These are phyloP conservation scores for Ornithoptera priamus DNA, from an alignment of 2,888 invertebrate genomes.

Conservation along the genomic window DNA sequence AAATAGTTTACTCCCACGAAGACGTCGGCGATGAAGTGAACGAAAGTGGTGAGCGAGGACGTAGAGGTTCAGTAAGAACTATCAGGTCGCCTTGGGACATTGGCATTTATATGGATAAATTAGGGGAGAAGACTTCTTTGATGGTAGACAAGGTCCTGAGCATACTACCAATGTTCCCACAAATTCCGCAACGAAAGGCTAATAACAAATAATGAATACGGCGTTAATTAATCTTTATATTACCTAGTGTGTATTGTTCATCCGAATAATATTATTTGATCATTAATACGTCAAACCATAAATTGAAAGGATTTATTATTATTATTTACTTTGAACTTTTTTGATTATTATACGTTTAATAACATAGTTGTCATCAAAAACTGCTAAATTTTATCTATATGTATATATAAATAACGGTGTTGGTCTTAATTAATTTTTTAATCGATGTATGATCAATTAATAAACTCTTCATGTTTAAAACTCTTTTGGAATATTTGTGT, in stretches of 20 bases:
- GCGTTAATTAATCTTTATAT: not conserved
- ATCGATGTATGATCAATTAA: not conserved
- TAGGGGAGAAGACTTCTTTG: conserved; percentile 42
- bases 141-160: conserved; percentile 44
- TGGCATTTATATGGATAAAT: conserved; percentile 40
- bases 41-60: conserved; percentile 46
- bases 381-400: not conserved
- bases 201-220: conserved; percentile 7
- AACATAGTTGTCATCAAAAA: not conserved
- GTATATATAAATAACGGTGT: conserved; percentile 1
- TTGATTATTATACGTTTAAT: not conserved
- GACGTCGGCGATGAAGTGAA: conserved; percentile 48
- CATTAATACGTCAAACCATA: not conserved
- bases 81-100: conserved; percentile 50
- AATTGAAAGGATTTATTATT: not conserved
- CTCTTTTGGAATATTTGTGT: not conserved
- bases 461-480: conserved; percentile 1
- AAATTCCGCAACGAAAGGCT: conserved; percentile 37
- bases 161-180: conserved; percentile 56
- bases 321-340: not conserved
- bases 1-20: conserved; percentile 38
- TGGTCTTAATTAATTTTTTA: not conserved
- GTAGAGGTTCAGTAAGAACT: conserved; percentile 40
- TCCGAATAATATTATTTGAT: not conserved
- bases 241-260: not conserved